Evolutionary conservation across 1,140 invertebrate genomes (phyloP), one percentile per base, ranked within the genome.

Genomic region (Caenorhabditis tropicalis): DNA sequence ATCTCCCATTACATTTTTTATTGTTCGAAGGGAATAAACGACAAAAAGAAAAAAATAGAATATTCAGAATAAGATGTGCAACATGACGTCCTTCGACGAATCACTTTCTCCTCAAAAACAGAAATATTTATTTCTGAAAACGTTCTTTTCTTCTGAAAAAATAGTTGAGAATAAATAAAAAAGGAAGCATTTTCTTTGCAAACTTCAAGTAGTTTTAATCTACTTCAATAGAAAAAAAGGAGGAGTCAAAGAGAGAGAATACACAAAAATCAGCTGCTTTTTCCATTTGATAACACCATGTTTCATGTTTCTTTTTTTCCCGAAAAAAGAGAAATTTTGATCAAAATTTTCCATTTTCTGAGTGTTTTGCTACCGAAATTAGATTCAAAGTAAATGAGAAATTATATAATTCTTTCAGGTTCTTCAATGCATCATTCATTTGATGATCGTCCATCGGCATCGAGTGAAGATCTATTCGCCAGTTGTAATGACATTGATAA

Each of bases 401-500:
- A 29, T 1, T 56, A 10, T 33, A 15, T 2, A 65, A 33, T 33
- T 43, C 19, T 74, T 74, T 43, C 65, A 74, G 65, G 65, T 43
- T 74, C 65, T 24, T 74, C 65, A 10, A 74, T 74, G 65, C 65
- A 74, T 21, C 65, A 74, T 31, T 74, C 65, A 7, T 74, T 74
- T 19, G 65, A 74, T 31, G 65, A 74, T 43, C 65, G 36, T 46
- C 65, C 65, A 7, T 74, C 65, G 10, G 65, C 36, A 43, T 74
- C 65, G n/a, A 74, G 65, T 43, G 65, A 74, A 74, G 65, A 74
- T 43, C n/a, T 74, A 43, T 74, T 74, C n/a, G 65, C 65, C 65
- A 74, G 65, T n/a, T 74, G 65, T 15, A 74, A 74, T 46, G 65
- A 74, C 27, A 74, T 74, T n/a, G 65, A 74, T 31, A 74, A 74